Evolutionary conservation across 2,113 vertebrate species (phyloP).

Genomic region (Phyllostomus discolor): DNA sequence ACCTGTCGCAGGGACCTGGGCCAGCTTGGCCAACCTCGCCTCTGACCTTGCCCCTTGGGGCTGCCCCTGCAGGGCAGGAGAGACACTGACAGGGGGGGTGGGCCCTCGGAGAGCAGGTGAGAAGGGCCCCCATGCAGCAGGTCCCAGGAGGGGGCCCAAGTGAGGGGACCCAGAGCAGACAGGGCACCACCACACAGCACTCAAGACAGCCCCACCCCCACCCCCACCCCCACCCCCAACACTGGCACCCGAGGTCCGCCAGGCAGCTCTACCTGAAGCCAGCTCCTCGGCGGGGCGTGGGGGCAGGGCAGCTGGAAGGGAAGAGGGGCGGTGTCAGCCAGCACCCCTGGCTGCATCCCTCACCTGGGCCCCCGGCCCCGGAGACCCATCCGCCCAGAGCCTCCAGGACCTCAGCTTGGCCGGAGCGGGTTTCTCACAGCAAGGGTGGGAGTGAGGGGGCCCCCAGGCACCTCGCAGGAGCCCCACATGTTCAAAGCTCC

Average conservation of each 20-base stretch:
- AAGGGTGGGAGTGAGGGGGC: background rate
- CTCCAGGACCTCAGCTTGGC: background rate
- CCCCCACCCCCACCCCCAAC: background rate
- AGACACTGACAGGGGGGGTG: rapidly evolving
- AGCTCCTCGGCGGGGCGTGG: background rate
- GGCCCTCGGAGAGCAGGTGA: rapidly evolving
- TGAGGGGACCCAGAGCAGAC: background rate
- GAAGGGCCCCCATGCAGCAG: background rate
- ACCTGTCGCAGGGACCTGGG: rapidly evolving
- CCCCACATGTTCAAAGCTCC: background rate
- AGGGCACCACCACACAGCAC: conserved; percentile 6
- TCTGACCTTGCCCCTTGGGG: too few species aligned
- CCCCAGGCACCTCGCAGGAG: background rate
- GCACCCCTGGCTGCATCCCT: background rate
- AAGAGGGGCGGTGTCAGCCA: conserved; percentile 20
- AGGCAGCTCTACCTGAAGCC: conserved; percentile 45
- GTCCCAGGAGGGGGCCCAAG: background rate
- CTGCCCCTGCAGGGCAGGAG: background rate
- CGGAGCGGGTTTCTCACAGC: background rate
- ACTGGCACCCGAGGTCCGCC: background rate
- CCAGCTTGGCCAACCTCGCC: background rate
- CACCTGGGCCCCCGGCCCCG: background rate
- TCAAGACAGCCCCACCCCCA: background rate
- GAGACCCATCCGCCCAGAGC: background rate
- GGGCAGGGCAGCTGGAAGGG: conserved; percentile 52